Base-by-base conservation (phyloP, 1,140 invertebrate genomes). In the Leptoteleia sp. region DNA sequence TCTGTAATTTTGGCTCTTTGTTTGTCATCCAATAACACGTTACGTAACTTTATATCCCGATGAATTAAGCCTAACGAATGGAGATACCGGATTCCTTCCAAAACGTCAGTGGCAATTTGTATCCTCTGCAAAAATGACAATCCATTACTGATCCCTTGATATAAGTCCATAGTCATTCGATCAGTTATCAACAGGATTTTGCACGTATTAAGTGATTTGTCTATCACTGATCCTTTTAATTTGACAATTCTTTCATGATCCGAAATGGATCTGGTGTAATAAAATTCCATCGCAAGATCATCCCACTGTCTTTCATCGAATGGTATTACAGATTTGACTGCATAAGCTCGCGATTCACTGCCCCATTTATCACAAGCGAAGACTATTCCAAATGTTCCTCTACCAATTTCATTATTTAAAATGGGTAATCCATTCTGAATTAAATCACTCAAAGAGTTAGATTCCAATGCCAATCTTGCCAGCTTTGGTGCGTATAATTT, bases 381-480 rank as follows among this genome's bases (percentile, higher is more conserved):
- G 5, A 97, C 96, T n/a, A 98, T 95, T 8, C 96, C 96, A 88
- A 97, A 98, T 83, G 97, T 96, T 0, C 96, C 96, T 19, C 96
- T 91, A 0, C 96, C 96, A 33, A 97, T 95, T 89, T 97, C 96
- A 71, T 93, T 91, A 1, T 93, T 94, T 40, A 94, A 91, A 68
- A 93, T 91, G 0, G 96, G 96, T 87, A 95, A 93, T 0, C 96
- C 95, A 87, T 93, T 93, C 61, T 93, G 88, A 1, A 96, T 73
- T 35, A 81, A 90, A 85, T 97, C 96, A 80, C 93, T 93, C 82
- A 97, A 92, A 0, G 95, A 96, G 0, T 94, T 96, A 52, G 94
- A 95, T 87, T 97, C 95, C 3, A 97, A 87, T 2, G 95, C 94
- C n/a, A 96, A 88, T 45, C 94, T 93, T 0, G 96, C 96, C 50